Conservation (phyloP, 1,140 invertebrate genomes). For the Caerostris extrusa region DNA sequence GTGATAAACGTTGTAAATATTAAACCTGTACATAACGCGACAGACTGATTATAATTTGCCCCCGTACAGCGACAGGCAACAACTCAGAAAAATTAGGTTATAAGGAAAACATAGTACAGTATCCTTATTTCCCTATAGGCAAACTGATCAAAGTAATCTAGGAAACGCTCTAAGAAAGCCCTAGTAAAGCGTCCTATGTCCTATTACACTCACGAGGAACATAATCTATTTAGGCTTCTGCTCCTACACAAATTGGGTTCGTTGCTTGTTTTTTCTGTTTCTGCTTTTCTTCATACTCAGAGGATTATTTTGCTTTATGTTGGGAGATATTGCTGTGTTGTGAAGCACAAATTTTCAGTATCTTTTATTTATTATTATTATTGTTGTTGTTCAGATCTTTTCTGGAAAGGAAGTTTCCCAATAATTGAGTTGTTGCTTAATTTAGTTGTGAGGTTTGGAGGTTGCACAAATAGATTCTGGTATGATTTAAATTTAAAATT, state of each 20-base stretch:
- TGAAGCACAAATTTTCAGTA: neutral
- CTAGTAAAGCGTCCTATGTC: neutral
- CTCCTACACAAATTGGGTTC: constrained; percentile 1
- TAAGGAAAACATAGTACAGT: neutral
- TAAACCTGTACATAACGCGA: neutral
- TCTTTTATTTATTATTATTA: neutral
- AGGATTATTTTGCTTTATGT: constrained; percentile 10
- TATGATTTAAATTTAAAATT: too few species aligned
- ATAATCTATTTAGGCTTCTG: constrained; percentile 27
- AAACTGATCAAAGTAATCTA: constrained; percentile 43
- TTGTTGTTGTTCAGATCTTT: neutral
- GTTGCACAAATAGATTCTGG: too few species aligned
- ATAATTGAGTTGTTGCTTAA: too few species aligned
- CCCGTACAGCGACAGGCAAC: neutral
- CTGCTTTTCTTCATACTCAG: neutral
- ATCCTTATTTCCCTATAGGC: constrained; percentile 24
- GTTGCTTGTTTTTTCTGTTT: neutral
- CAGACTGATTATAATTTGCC: neutral
- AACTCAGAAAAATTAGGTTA: neutral
- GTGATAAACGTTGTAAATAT: neutral
- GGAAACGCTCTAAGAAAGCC: constrained; percentile 3
- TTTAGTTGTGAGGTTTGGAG: too few species aligned
- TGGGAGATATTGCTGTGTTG: neutral
- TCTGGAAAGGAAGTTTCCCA: neutral
- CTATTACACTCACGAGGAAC: neutral